Evolutionary conservation across 2,888 invertebrate genomes (phyloP), one percentile per base, ranked within the genome.

Genomic region (Eupeodes latifasciatus): DNA sequence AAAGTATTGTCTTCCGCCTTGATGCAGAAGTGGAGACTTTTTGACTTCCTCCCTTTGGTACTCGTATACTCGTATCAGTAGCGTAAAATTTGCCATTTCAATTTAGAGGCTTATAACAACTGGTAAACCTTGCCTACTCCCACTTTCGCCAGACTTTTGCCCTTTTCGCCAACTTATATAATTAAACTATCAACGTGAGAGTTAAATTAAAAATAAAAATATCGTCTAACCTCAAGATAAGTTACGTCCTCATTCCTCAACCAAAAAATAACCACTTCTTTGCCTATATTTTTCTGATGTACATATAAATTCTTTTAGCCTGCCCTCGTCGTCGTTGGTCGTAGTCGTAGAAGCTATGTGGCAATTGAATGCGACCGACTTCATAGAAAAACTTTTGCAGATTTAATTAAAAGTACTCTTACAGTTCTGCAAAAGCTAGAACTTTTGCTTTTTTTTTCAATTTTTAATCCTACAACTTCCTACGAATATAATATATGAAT

Each of bases 341-440:
- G 12, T 27, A 34, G 2, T 62, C 19, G 10, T 53, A 71, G 27
- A 27, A 27, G 27, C 27, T 40, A 36, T 40, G 40, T 55, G 16
- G 66, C 14, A 27, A 57, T 51, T 27, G 36, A 49, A 55, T 12
- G 16, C n/a, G 55, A 69, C 66, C 36, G 16, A 84, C 66, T 76
- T 62, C 69, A 72, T 77, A 72, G 19, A 66, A 85, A 85, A 85
- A 71, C 66, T 74, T 81, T 72, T 55, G 62, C 81, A 66, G 72
- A 81, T 81, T 85, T 85, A 85, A 85, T 85, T 85, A 85, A 85
- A 85, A 81, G 81, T 66, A 71, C 71, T 76, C 57, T 71, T 77
- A 66, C 61, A 80, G 62, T 80, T 76, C 59, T 40, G 40, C 40
- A 51, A 47, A 64, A 64, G 64, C 57, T 59, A 55, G 53, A 76